Base-by-base conservation (phyloP, 2,888 invertebrate species). In the Artemia sp. region DNA sequence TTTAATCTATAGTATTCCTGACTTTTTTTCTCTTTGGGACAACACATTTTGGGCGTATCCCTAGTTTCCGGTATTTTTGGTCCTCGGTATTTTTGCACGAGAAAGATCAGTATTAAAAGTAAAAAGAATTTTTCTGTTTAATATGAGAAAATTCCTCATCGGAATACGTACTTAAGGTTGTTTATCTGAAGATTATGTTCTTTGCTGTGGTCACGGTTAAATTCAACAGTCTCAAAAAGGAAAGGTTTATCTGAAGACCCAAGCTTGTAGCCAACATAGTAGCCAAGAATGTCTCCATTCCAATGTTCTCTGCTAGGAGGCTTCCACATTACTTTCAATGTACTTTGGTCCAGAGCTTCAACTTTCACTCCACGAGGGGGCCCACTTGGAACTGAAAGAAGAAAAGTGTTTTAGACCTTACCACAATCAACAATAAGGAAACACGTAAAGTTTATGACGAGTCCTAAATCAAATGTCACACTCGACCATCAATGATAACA, bases 261-360 rank as follows among this genome's bases (percentile, higher is more conserved):
- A 70, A 90, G 82, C 81, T 90, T 88, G 79, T 91, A 90, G 72
- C 92, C 92, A 73, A 92, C 90, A 77, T 92, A 92, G 77, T 92
- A 92, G 72, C 92, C 92, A 77, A 83, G 83, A 72, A 93, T 90
- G 79, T 92, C 92, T 68, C 92, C 92, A 76, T 93, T 92, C 92
- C 92, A 92, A 78, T 92, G 89, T 73, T 90, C 86, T 52, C 88
- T 85, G 77, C 86, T 83, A 75, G 92, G 92, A 75, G 92, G 90
- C 79, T 92, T 92, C 92, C 92, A 92, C 74, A 87, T 88, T 12
- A 92, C 90, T 69, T 75, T 75, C 74, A 92, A 81, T 1, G 89
- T 89, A 73, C 91, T 90, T 77, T 93, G 90, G 78, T 91, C 91
- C 69, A 87, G 85, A 52, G 91, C 88, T 76, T 92, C 91, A 5